phyloP scores from a whole-genome alignment of 2,888 invertebrate species.

The Drosophila paranaensis region DNA sequence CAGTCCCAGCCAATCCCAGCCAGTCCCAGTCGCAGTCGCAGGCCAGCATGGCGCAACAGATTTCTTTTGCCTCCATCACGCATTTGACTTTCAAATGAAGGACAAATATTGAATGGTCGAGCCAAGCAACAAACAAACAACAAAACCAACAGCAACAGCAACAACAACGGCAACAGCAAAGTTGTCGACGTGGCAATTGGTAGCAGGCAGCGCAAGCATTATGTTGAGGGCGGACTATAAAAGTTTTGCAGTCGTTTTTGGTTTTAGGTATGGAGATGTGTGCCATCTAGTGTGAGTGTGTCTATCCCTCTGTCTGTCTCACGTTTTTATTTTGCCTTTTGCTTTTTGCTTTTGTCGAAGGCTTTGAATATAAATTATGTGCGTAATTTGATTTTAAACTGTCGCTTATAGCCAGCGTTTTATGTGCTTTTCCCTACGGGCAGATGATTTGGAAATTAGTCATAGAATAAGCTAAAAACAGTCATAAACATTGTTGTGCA shows the following conservation, averaged over 20 bases:
- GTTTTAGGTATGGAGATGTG: conserved; percentile 35
- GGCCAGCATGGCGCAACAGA: conserved; percentile 68
- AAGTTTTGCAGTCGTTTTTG: conserved; percentile 68
- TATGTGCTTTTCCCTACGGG: conserved; percentile 25
- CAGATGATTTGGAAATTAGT: conserved; percentile 46
- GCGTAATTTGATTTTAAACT: conserved; percentile 76
- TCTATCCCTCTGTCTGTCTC: conserved; percentile 15
- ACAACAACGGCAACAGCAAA: conserved; percentile 30
- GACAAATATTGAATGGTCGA: conserved; percentile 76
- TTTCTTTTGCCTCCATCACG: conserved; percentile 72
- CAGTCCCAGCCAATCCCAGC: conserved; percentile 34
- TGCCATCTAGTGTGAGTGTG: conserved; percentile 18
- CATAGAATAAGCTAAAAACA: conserved; percentile 30
- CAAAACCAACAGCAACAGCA: conserved; percentile 31
- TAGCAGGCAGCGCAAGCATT: conserved; percentile 37
- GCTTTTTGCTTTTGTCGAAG: conserved; percentile 49
- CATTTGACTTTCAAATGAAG: conserved; percentile 81
- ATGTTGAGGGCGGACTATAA: conserved; percentile 70
- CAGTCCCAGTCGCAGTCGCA: conserved; percentile 36
- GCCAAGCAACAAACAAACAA: conserved; percentile 57
- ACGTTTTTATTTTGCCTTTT: conserved; percentile 42
- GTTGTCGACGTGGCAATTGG: conserved; percentile 62
- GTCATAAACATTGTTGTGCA: not conserved
- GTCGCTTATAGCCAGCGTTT: conserved; percentile 44
- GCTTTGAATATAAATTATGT: conserved; percentile 75